Conservation (phyloP, 2,113 vertebrate species). For the Gnathonemus echidnorhynchus region DNA sequence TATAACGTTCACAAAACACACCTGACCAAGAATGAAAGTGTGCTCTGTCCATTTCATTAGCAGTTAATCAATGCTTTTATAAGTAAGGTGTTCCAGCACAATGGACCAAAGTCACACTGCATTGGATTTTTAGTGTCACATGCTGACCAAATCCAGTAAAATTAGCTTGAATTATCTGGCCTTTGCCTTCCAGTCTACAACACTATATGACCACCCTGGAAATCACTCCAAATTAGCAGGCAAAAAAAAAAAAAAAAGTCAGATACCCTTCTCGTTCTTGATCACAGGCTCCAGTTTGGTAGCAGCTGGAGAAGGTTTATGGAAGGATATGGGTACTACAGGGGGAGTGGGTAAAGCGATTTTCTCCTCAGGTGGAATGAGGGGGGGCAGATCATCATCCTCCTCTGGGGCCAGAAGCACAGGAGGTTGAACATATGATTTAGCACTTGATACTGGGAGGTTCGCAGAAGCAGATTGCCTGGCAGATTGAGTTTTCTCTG, state of each 20-base stretch:
- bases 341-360: slow-evolving; percentile 44
- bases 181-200: neutral
- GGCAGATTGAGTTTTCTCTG: slow-evolving; percentile 35
- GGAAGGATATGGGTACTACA: slow-evolving; percentile 28
- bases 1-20: neutral
- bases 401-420: slow-evolving; percentile 44
- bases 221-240: slow-evolving; percentile 18
- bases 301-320: slow-evolving; percentile 46
- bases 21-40: neutral
- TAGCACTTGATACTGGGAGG: slow-evolving; percentile 29
- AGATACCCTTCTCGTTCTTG: slow-evolving; percentile 94
- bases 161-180: neutral
- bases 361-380: slow-evolving; percentile 77
- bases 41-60: neutral
- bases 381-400: slow-evolving; percentile 83
- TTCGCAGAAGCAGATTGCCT: slow-evolving; percentile 26
- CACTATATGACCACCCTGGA: neutral
- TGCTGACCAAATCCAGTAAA: neutral
- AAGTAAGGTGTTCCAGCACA: neutral
- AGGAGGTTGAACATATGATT: slow-evolving; percentile 37
- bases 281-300: slow-evolving; percentile 68
- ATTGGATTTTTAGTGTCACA: neutral
- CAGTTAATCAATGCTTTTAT: neutral
- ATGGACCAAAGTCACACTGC: neutral
- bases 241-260: slow-evolving; percentile 41